Percentiles rank a stretch among this genome's conserved stretches.
Evolutionary conservation across 1,140 invertebrate species (phyloP).

Genomic region (Nebria ingens): DNA sequence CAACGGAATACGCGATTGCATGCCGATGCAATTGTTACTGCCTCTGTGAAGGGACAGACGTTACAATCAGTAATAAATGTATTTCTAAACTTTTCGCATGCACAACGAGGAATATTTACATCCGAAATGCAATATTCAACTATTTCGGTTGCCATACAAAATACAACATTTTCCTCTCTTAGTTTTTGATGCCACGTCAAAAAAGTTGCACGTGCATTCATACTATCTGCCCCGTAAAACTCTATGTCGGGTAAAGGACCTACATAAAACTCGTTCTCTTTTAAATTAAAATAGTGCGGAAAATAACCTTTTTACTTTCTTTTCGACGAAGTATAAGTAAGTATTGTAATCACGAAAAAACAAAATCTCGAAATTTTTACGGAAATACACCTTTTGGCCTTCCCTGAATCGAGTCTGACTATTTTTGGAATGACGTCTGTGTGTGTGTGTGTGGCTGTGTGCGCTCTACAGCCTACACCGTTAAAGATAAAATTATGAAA

Average conservation of each 20-base stretch:
- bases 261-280: slow-evolving; percentile 17
- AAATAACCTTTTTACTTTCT: slow-evolving; percentile 22
- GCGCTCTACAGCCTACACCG: too few species aligned
- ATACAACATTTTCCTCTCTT: slow-evolving; percentile 16
- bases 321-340: too few species aligned
- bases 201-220: slow-evolving; percentile 14
- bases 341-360: too few species aligned
- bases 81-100: not conserved
- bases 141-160: slow-evolving; percentile 20
- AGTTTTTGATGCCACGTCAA: slow-evolving; percentile 16
- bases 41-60: not conserved
- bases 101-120: not conserved
- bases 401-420: too few species aligned
- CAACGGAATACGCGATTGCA: not conserved
- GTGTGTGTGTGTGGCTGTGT: too few species aligned
- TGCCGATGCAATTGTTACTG: not conserved
- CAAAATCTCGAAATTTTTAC: too few species aligned
- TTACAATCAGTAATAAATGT: not conserved
- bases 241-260: slow-evolving; percentile 16
- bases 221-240: slow-evolving; percentile 17
- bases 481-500: too few species aligned
- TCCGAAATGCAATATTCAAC: slow-evolving; percentile 10
- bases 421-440: too few species aligned
- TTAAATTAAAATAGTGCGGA: slow-evolving; percentile 21
- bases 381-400: too few species aligned